phyloP scores from a whole-genome alignment of 2,888 invertebrate species.

The Cynaeus angustus region DNA sequence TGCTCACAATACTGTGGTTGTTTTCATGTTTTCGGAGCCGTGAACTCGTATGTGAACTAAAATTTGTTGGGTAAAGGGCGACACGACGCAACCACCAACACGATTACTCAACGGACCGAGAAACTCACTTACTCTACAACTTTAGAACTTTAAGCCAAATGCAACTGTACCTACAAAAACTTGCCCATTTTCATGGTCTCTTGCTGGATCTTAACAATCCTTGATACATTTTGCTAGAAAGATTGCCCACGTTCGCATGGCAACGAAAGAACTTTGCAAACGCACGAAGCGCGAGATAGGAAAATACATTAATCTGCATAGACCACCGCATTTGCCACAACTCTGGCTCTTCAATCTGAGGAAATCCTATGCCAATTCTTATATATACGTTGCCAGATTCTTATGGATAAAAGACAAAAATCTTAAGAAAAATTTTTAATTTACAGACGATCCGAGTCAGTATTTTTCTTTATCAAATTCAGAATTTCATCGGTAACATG shows the following conservation, averaged over 20 bases:
- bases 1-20: constrained; percentile 44
- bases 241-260: constrained; percentile 1
- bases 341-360: too few relatives aligned
- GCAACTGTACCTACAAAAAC: constrained; percentile 50
- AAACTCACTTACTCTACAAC: constrained; percentile 50
- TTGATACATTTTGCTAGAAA: constrained; percentile 7
- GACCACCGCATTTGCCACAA: constrained; percentile 6
- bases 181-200: constrained; percentile 47
- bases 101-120: constrained; percentile 52
- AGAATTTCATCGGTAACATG: too few relatives aligned
- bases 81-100: constrained; percentile 50
- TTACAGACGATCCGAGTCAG: too few relatives aligned
- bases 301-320: constrained; percentile 9
- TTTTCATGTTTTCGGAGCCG: constrained; percentile 41
- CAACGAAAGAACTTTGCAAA: not conserved
- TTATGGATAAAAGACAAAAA: too few relatives aligned
- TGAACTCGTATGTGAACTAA: constrained; percentile 47
- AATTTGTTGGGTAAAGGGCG: constrained; percentile 49
- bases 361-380: too few relatives aligned
- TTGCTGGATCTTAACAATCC: constrained; percentile 34
- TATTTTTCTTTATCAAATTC: too few relatives aligned
- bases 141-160: constrained; percentile 49
- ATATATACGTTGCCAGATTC: too few relatives aligned
- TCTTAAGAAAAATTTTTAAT: too few relatives aligned
- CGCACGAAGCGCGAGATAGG: constrained; percentile 8